A percentile compares a stretch with the other conserved stretches of the same genome.
Conservation (phyloP, 2,113 vertebrate species). For the Vulpes ferrilata region DNA sequence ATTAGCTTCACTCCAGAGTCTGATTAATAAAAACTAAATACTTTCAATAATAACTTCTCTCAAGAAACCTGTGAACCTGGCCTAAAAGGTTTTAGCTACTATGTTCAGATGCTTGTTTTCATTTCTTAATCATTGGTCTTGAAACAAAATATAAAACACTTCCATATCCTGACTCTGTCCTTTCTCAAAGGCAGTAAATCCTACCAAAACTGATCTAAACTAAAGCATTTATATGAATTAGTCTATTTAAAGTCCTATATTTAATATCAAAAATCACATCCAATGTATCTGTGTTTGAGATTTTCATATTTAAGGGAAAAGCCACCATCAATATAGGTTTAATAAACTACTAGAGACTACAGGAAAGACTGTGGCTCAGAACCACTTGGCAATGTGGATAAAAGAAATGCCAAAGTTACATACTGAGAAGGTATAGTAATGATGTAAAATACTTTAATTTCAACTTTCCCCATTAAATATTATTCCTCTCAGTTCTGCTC, state of each 20-base stretch:
- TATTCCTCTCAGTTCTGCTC: neutral
- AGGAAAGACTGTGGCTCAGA: neutral
- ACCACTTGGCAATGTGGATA: neutral
- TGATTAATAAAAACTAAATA: neutral
- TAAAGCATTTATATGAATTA: neutral
- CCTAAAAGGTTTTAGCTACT: neutral
- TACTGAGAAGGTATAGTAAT: neutral
- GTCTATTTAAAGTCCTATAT: neutral
- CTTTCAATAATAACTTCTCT: slow-evolving; percentile 1
- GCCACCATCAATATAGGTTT: neutral
- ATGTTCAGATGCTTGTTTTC: neutral
- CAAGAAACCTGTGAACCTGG: neutral
- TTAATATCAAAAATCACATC: neutral
- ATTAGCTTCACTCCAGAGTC: neutral
- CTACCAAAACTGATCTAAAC: neutral
- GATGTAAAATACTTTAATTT: slow-evolving; percentile 41
- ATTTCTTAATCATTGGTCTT: neutral
- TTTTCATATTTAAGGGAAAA: slow-evolving; percentile 40
- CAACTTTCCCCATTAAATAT: neutral
- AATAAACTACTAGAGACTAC: neutral
- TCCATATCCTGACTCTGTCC: neutral
- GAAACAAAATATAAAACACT: neutral
- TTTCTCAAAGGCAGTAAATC: neutral
- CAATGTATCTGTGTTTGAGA: neutral
- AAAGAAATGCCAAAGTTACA: slow-evolving; percentile 27